Base-by-base conservation (phyloP, 2,113 vertebrate species). In the Embiotoca jacksoni region DNA sequence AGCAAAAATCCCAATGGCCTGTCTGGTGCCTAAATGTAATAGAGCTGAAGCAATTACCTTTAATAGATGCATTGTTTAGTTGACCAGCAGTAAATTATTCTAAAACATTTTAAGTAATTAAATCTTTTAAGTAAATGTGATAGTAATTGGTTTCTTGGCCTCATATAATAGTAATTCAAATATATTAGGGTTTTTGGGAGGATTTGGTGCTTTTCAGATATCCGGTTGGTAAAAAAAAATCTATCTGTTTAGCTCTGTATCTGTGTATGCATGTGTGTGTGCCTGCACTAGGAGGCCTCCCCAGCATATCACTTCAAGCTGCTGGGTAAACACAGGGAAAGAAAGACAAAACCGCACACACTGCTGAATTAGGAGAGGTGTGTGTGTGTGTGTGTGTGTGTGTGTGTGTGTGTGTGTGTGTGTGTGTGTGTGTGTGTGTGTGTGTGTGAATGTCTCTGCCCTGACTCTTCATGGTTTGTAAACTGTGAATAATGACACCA, bases 401-500 rank as follows among this genome's bases (percentile, higher is more conserved):
- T 47, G 66, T 53, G 65, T 44, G 62, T 60, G 57, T 55, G 72
- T 36, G 63, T 75, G 59, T 63, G 49, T 41, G 62, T 50, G 60
- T 37, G 31, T 53, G n/a, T 35, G 66, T 31, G 75, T 35, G 59
- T 49, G 74, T 16, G 60, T 61, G 44, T 58, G 35, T 35, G 59
- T 49, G 74, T 16, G 60, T 61, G 44, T 58, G 35, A 62, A 30
- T 57, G 75, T 63, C 67, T 81, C 41, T 80, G 72, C 66, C 23
- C 23, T 7, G 41, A 23, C 23, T 23, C 23, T 23, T 84, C 81
- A 82, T 78, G 83, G 85, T 88, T 84, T 91, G 83, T 91, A 91
- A 90, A 89, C 83, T 91, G 89, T 91, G 86, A 91, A 91, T 84
- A 91, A 87, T 86, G 79, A 83, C 86, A 90, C 76, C 59, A 49